Base-by-base conservation (phyloP, 1,140 invertebrate species). In the Ceratosolen solmsi region DNA sequence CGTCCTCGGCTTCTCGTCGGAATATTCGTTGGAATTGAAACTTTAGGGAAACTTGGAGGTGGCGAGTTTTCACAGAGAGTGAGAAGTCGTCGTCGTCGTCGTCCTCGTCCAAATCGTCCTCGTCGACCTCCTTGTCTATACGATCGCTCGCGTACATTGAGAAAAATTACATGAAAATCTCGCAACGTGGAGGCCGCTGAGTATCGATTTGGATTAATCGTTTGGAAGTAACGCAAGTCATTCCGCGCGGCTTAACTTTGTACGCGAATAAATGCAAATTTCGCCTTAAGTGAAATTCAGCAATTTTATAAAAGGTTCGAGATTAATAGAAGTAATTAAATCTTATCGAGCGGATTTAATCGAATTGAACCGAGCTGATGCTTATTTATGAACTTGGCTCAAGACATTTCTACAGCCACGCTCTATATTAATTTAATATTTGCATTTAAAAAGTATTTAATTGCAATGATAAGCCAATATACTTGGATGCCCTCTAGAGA, bases 161-260 rank as follows among this genome's bases (percentile, higher is more conserved):
- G 33, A 68, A 38, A 68, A 68, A 68, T 68, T 20, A 7, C 15
- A 36, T 7, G n/a, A 38, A 68, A 68, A 38, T 38, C 36, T 68
- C 63, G 33, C 38, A 49, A 71, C 70, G 38, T 17, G 70, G 38
- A 25, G 11, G n/a, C 4, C 13, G 8, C 8, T 49, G 8, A n/a
- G 38, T 71, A 71, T 49, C 70, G 70, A 71, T 71, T 71, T 25
- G 70, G 27, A 49, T 30, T 71, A 49, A 27, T 71, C 70, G 38
- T 33, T 9, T 41, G 38, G 36, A 41, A 11, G 22, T 41, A 41
- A 25, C 36, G 7, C 8, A n/a, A n/a, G 2, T 70, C 15, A n/a
- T 70, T 41, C 65, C 2, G 17, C 36, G 36, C 36, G 65, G 36
- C 27, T 33, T 63, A 36, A 36, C 33, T 38, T n/a, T 22, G 63